Conservation (phyloP, 2,797 vertebrate genomes). For the Odontamblyopus lacepedii region DNA sequence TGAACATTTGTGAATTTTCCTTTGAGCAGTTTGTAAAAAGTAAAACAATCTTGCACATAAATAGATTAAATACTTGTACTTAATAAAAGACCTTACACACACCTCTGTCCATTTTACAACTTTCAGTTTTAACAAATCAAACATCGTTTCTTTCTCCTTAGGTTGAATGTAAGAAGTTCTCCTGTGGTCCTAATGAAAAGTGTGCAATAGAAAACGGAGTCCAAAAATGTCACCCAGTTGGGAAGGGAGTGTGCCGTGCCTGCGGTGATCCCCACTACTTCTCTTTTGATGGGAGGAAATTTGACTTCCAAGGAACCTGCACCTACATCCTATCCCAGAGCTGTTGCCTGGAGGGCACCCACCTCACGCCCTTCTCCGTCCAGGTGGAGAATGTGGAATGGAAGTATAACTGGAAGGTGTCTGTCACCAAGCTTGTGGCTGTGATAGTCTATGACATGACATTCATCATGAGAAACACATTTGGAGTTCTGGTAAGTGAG, state of each 20-base stretch:
- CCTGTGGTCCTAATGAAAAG: slow-evolving; percentile 69
- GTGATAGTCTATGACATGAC: slow-evolving; percentile 60
- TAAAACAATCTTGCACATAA: too few relatives aligned
- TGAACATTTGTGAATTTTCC: too few relatives aligned
- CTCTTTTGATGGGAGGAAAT: slow-evolving; percentile 59
- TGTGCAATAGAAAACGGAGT: slow-evolving; percentile 64
- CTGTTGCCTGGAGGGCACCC: slow-evolving; percentile 50
- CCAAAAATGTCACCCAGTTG: slow-evolving; percentile 66
- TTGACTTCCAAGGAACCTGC: slow-evolving; percentile 74
- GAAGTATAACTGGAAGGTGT: slow-evolving; percentile 41
- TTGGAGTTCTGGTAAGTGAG: slow-evolving; percentile 64
- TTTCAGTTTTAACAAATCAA: neutral
- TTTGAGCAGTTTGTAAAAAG: too few relatives aligned
- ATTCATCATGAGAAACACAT: slow-evolving; percentile 59
- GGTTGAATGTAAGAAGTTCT: slow-evolving; percentile 67
- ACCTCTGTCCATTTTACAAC: neutral
- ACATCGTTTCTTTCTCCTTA: slow-evolving; percentile 25
- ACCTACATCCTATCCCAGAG: slow-evolving; percentile 71
- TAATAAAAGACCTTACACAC: neutral
- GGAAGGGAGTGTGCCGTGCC: slow-evolving; percentile 59
- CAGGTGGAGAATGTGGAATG: slow-evolving; percentile 66
- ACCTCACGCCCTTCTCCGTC: slow-evolving; percentile 64
- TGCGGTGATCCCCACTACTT: slow-evolving; percentile 74
- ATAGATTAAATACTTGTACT: neutral
- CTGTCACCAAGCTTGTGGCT: slow-evolving; percentile 68